Base-by-base conservation (phyloP, 1,140 invertebrate genomes). In the Meloidogyne hapla region DNA sequence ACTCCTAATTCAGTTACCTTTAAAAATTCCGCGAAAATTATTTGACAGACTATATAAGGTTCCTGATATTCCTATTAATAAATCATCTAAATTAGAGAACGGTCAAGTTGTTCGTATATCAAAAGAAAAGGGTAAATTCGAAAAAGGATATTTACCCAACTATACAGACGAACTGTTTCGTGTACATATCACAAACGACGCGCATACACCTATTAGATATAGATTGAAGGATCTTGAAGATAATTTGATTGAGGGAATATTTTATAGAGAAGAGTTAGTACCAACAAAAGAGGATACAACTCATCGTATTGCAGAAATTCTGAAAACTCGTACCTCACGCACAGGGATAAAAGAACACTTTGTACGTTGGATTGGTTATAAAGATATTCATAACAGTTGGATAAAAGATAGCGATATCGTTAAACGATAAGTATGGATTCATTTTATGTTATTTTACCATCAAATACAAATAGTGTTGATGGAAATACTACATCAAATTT, bases 101-200 rank as follows among this genome's bases (percentile, higher is more conserved):
- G 63, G 64, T 4, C 18, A 81, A 33, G 69, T 21, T 40, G 69
- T 75, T 10, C 66, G 68, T 28, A 69, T 74, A 33, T 66, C 68
- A 71, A 76, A 72, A 65, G 26, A 33, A 6, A 69, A 75, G 48
- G 13, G 73, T 33, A 48, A 66, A 33, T 80, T 80, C 68, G 62
- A 23, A 23, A 72, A 69, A 67, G 78, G 75, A 13, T 76, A 56
- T 40, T 13, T 42, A 23, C 40, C 69, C 6, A 77, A 68, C 13
- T 80, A 71, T 25, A 45, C 79, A 13, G 79, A 63, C 18, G 65
- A 76, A 70, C 25, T 81, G 9, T 79, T 63, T 33, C 33, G 4
- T 33, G 9, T 33, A 33, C 4, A 33, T 33, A 33, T 8, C 4
- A 33, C 33, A 6, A 33, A 33, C 33, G 33, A 33, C 33, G 33